Conservation (phyloP, 1,140 invertebrate genomes). For the Drosophila mauritiana region DNA sequence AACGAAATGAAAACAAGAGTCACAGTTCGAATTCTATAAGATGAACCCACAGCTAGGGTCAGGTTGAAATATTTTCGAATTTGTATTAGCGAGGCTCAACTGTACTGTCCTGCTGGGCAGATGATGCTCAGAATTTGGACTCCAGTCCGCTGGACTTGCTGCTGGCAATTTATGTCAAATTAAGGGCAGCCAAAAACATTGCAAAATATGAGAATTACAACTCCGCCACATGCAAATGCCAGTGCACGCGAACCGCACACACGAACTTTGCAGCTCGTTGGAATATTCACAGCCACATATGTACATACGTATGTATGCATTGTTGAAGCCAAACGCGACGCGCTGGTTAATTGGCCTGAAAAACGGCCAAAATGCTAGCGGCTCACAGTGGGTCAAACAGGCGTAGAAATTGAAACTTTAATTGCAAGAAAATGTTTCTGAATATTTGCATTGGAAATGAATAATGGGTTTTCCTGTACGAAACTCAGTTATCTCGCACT, state of each 20-base stretch:
- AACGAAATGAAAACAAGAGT: conserved; percentile 9
- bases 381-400: conserved; percentile 16
- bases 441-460: neutral
- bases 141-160: neutral
- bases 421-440: too few relatives aligned
- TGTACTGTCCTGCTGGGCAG: neutral
- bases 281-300: neutral
- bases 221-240: conserved; percentile 28
- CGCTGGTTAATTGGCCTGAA: conserved; percentile 55
- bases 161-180: conserved; percentile 15
- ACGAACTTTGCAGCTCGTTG: neutral
- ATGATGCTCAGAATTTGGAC: neutral
- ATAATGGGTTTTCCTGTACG: too few relatives aligned
- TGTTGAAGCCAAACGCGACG: conserved; percentile 9
- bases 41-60: neutral
- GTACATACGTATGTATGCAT: too few relatives aligned
- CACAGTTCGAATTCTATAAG: neutral
- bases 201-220: conserved; percentile 25
- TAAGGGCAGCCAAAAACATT: conserved; percentile 20
- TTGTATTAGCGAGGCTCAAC: too few relatives aligned
- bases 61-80: too few relatives aligned
- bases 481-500: neutral
- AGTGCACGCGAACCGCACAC: conserved; percentile 38
- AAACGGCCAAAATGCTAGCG: conserved; percentile 31
- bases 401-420: neutral